Evolutionary conservation across 2,888 invertebrate genomes (phyloP).

Genomic region (Zootermopsis nevadensis): DNA sequence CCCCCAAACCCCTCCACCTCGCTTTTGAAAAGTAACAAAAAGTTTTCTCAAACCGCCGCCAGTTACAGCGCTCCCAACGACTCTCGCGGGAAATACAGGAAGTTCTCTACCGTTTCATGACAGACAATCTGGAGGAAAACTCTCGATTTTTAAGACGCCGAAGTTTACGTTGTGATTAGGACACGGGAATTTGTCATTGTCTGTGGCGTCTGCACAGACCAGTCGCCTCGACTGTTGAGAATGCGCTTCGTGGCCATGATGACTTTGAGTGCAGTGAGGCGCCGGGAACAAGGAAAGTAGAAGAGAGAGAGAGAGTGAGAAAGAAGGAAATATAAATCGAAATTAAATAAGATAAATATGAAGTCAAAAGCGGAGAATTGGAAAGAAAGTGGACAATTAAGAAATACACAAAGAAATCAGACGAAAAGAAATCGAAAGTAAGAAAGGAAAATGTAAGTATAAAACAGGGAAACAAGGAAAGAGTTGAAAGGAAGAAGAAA

Average conservation of each 20-base stretch:
- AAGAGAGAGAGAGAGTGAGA: neutral
- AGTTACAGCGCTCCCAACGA: conserved; percentile 47
- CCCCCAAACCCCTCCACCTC: conserved; percentile 21
- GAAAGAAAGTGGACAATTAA: neutral
- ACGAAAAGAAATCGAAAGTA: neutral
- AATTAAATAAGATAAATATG: too few species aligned
- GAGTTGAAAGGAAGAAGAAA: too few species aligned
- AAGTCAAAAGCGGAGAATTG: neutral
- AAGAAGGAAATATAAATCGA: too few species aligned
- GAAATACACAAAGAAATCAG: too few species aligned
- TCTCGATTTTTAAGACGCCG: neutral
- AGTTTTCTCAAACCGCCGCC: conserved; percentile 46
- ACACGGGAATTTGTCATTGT: neutral
- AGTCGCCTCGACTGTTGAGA: too few species aligned
- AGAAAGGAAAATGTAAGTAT: neutral
- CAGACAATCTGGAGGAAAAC: neutral
- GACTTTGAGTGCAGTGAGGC: too few species aligned
- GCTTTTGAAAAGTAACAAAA: conserved; percentile 24
- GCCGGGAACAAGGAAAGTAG: too few species aligned
- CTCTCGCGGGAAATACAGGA: conserved; percentile 47
- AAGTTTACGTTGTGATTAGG: conserved; percentile 14
- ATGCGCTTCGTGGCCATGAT: too few species aligned
- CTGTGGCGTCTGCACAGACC: neutral
- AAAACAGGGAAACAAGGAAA: neutral
- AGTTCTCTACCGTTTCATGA: conserved; percentile 46